Evolutionary conservation across 2,888 invertebrate genomes (phyloP).

Genomic region (Dryobotodes eremita): DNA sequence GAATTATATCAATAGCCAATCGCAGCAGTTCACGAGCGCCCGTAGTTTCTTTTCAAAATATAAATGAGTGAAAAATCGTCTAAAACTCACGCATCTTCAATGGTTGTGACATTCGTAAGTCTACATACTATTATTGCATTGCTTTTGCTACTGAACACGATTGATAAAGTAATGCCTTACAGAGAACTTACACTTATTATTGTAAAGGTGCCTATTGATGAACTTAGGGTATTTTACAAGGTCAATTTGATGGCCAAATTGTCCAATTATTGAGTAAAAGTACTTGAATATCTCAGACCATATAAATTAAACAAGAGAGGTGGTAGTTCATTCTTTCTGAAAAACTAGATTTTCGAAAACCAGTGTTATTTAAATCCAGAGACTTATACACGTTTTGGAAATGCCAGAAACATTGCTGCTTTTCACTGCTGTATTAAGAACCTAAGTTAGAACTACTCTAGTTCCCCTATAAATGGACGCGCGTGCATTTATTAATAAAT

Average conservation of each 20-base stretch:
- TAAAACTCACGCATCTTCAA: slow-evolving; percentile 34
- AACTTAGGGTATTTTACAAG: not conserved
- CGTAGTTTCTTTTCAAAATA: no score
- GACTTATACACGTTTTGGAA: not conserved
- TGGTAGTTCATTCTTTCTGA: not conserved
- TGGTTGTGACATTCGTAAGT: slow-evolving; percentile 57
- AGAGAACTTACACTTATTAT: slow-evolving; percentile 41
- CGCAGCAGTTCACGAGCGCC: not conserved
- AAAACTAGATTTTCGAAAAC: not conserved
- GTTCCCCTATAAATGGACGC: no score
- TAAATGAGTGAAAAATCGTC: not conserved
- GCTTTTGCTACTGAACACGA: slow-evolving; percentile 59
- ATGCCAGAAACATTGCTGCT: not conserved
- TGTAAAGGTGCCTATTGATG: slow-evolving; percentile 18
- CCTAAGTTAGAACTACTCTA: no score
- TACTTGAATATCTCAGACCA: not conserved
- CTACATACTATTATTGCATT: slow-evolving; percentile 64
- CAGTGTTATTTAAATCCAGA: not conserved
- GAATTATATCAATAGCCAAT: not conserved
- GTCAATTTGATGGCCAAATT: not conserved
- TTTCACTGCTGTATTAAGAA: not conserved
- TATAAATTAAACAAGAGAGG: not conserved
- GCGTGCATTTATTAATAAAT: no score
- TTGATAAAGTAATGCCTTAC: slow-evolving; percentile 49
- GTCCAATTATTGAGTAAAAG: no score